Evolutionary conservation across 2,113 vertebrate genomes (phyloP).

Genomic region (Sinocyclocheilus maitianheensis): DNA sequence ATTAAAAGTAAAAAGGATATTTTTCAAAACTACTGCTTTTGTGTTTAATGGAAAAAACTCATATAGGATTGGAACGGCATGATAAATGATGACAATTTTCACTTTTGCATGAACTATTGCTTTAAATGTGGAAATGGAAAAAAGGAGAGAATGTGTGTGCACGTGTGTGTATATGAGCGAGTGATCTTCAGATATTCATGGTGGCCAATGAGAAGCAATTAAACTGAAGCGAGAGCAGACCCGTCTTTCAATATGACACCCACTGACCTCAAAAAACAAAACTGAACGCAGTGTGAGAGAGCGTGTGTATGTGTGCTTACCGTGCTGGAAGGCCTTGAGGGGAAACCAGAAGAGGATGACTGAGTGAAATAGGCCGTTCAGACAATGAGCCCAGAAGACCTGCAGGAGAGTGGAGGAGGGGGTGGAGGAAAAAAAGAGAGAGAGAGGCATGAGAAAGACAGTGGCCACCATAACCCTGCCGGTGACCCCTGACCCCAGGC

Average conservation of each 20-base stretch:
- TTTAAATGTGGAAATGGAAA: conserved; percentile 5
- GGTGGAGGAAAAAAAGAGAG: conserved; percentile 58
- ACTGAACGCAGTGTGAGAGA: conserved; percentile 48
- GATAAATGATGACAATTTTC: neutral
- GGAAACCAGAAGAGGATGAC: conserved; percentile 99
- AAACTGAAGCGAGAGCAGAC: conserved; percentile 40
- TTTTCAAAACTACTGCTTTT: neutral
- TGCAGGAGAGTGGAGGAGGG: conserved; percentile 71
- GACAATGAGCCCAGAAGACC: conserved; percentile 99
- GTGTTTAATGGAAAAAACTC: neutral
- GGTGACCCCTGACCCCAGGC: conserved; percentile 86
- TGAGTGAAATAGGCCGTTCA: conserved; percentile 99
- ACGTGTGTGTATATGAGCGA: neutral
- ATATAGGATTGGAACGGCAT: neutral
- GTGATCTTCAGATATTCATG: conserved; percentile 44
- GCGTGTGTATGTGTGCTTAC: conserved; percentile 81
- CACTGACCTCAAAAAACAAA: neutral
- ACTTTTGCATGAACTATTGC: neutral
- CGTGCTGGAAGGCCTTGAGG: conserved; percentile 95
- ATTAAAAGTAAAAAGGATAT: neutral
- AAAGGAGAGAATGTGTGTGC: neutral
- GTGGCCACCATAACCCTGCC: conserved; percentile 83
- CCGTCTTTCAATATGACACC: conserved; percentile 14
- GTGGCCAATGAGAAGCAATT: conserved; percentile 48
- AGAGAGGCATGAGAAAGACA: conserved; percentile 88